Base-by-base conservation (phyloP, 2,797 vertebrate genomes). In the Falco rusticolus region DNA sequence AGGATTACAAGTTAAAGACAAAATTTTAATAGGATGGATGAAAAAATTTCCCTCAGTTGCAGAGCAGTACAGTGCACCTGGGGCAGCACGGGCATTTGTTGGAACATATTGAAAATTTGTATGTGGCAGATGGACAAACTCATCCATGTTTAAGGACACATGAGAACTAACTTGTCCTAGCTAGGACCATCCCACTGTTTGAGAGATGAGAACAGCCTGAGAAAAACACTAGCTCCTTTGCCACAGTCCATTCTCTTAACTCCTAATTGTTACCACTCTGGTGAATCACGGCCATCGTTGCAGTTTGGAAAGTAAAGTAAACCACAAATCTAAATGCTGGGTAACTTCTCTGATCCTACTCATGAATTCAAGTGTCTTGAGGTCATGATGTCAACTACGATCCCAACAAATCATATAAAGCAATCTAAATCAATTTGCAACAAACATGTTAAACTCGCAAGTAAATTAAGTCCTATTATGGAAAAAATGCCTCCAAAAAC, bases 21-120 rank as follows among this genome's bases (percentile, higher is more conserved):
- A 83, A 70, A 29, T 71, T 84, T 81, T 72, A 81, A 78, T 2
- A 41, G 57, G 14, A 47, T 22, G 9, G 11, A 71, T 34, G 28
- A 57, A 72, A 53, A 76, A 33, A 41, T 29, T 74, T 53, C 60
- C n/a, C 82, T 85, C 48, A 37, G 56, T 34, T 83, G 75, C 43
- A 85, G 34, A 83, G 41, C 45, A 19, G 28, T n/a, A 47, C 4
- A 0, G 33, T 61, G 33, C 15, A 90, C 76, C 80, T 6, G 0
- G 16, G 72, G 82, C 89, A 91, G 72, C 45, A 60, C 11, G 11
- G 48, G 47, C 83, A 94, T 92, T 93, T 94, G 89, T 59, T 83
- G 87, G 79, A 96, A 95, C 93, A 96, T 91, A 87, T 16, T 92
- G 92, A 89, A 94, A 93, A 87, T 77, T 77, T 84, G 1, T 47